These are phyloP conservation scores for Sphaeramia orbicularis DNA, from an alignment of 2,797 vertebrate genomes.

Conservation along the genomic window DNA sequence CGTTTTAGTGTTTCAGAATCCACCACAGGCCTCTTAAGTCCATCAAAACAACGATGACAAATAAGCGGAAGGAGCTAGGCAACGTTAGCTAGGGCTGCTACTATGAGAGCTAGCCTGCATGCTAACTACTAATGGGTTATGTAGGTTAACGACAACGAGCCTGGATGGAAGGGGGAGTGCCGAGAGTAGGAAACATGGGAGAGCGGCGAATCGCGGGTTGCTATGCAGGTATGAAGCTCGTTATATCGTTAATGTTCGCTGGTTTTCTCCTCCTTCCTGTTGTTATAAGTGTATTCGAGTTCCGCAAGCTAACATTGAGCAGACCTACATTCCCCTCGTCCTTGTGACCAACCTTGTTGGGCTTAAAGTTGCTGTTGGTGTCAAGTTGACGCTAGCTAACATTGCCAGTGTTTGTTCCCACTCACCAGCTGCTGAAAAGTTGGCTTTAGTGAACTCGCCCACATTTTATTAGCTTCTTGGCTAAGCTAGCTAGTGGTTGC, in stretches of 20 bases:
- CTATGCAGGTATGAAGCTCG: conserved; percentile 1
- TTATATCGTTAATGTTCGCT: conserved; percentile 4
- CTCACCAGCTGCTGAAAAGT: neutral
- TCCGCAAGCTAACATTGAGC: conserved; percentile 44
- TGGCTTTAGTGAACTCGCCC: neutral
- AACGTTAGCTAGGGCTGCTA: conserved; percentile 50
- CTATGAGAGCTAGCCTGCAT: conserved; percentile 35
- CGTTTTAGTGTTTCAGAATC: neutral
- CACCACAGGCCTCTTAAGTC: neutral
- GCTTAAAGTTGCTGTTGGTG: conserved; percentile 40
- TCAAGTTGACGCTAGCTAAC: neutral
- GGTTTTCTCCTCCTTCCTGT: conserved; percentile 33
- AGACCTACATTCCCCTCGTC: conserved; percentile 59
- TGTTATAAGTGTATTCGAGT: conserved; percentile 13
- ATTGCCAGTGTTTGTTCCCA: neutral
- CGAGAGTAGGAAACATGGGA: conserved; percentile 31
- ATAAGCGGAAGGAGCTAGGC: conserved; percentile 54
- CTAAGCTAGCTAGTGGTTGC: conserved; percentile 28
- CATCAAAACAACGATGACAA: conserved; percentile 49
- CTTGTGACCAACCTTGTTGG: conserved; percentile 79
- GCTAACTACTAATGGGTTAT: conserved; percentile 52
- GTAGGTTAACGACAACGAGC: conserved; percentile 60
- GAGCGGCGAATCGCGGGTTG: conserved; percentile 29
- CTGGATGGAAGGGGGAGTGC: conserved; percentile 54
- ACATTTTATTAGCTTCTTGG: conserved; percentile 17